Conservation (phyloP, 2,113 vertebrate species). For the Natator depressus region DNA sequence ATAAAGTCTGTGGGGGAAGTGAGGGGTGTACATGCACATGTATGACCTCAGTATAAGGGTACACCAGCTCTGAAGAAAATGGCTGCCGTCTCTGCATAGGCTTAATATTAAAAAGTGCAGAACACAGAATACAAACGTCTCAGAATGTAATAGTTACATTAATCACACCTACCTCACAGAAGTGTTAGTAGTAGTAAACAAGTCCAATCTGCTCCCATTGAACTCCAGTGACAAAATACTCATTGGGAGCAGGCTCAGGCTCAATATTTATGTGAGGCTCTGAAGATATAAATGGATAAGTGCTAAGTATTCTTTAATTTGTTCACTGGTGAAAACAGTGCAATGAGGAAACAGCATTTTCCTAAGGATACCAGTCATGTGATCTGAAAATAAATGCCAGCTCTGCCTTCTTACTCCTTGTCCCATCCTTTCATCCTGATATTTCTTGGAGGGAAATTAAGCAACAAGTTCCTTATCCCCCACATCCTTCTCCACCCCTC, state of each 20-base stretch:
- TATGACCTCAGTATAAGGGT: background rate
- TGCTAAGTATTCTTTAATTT: background rate
- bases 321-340: background rate
- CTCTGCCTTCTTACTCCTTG: background rate
- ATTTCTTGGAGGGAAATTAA: background rate
- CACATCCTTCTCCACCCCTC: background rate
- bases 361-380: background rate
- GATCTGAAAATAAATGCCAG: background rate
- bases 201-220: background rate
- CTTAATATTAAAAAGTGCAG: background rate
- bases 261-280: fast-evolving
- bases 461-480: background rate
- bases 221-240: background rate
- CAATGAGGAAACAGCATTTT: background rate
- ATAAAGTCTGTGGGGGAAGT: background rate
- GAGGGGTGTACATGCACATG: background rate
- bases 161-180: background rate
- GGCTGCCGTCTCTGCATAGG: background rate
- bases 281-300: background rate
- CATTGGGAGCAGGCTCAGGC: background rate
- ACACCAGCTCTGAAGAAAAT: background rate
- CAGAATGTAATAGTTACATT: background rate
- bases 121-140: background rate
- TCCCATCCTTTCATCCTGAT: background rate
- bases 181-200: background rate